A percentile compares a stretch with the other conserved stretches of the same genome.
These are phyloP conservation scores for Blastobasis lacticolella DNA, from an alignment of 2,888 invertebrate genomes.

Conservation along the genomic window DNA sequence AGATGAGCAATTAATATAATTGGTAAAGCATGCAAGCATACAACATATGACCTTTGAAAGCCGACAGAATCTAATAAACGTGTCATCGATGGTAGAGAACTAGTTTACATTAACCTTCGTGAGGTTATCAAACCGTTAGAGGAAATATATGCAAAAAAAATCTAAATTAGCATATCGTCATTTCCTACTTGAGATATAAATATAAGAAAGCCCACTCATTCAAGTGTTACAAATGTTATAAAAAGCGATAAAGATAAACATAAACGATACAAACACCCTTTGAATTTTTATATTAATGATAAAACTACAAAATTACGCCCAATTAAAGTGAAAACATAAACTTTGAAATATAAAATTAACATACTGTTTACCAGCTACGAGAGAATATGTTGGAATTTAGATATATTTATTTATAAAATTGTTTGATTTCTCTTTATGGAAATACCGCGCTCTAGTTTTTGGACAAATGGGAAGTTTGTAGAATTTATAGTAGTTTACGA, in stretches of 20 bases:
- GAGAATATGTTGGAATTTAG: no score
- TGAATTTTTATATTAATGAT: neutral
- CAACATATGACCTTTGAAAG: neutral
- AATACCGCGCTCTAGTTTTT: no score
- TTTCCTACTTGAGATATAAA: constrained; percentile 19
- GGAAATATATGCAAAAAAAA: constrained; percentile 21
- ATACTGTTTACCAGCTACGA: no score
- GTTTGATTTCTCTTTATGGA: no score
- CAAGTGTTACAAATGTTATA: constrained; percentile 16
- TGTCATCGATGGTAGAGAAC: constrained; percentile 14
- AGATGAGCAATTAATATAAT: constrained; percentile 6
- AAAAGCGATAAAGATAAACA: constrained; percentile 9
- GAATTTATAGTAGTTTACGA: no score
- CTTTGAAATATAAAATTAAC: no score
- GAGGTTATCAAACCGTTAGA: constrained; percentile 13
- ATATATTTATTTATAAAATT: no score
- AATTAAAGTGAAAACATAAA: constrained; percentile 10
- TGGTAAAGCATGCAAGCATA: constrained; percentile 2
- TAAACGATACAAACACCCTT: neutral
- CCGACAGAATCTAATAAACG: constrained; percentile 1
- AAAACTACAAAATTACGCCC: constrained; percentile 8
- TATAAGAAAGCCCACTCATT: constrained; percentile 12
- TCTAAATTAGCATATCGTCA: constrained; percentile 19
- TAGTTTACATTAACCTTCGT: constrained; percentile 11
- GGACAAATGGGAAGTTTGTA: no score